Base-by-base conservation (phyloP, 2,888 invertebrate genomes). In the Drosophila setosimentum region DNA sequence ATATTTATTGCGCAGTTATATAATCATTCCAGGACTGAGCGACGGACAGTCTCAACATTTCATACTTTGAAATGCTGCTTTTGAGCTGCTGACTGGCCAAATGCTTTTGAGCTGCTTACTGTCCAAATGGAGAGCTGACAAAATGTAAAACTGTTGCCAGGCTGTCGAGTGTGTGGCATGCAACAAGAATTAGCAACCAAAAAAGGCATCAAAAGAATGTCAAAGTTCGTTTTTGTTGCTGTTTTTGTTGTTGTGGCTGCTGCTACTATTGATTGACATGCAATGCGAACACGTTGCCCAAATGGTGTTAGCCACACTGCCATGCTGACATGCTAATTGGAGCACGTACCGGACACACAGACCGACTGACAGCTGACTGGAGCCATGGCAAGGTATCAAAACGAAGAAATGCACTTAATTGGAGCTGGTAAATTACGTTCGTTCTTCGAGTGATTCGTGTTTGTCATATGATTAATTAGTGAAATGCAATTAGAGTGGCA, bases 341-440 rank as follows among this genome's bases (percentile, higher is more conserved):
- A 76, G 86, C 85, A 86, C 85, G 85, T 85, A 82, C 65, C 55
- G 68, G 45, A 65, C 35, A 48, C 29, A 57, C 68, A 55, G 32
- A 16, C 6, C 6, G 33, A 57, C 61, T 54, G 32, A 29, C 57
- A 37, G 27, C 6, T 30, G 49, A 21, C 53, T 30, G 27, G 42
- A 42, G 51, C 27, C 32, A 7, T 16, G 33, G 49, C 24, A 60
- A 57, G 64, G 58, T 64, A 49, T 24, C 48, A 32, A 70, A 71
- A 68, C 74, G 73, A 79, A 83, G 88, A 82, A 86, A 78, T 83
- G 80, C 88, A 88, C 83, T 83, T 85, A 87, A 85, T 88, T 85
- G 85, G 82, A 77, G 61, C 66, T 53, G 66, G 62, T 58, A 60
- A 72, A 73, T 67, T 75, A 67, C 76, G 76, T 68, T 78, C 66